Percentiles rank a stretch among this genome's conserved stretches.
phyloP scores from a whole-genome alignment of 2,113 vertebrate species.

The Petaurus breviceps region DNA sequence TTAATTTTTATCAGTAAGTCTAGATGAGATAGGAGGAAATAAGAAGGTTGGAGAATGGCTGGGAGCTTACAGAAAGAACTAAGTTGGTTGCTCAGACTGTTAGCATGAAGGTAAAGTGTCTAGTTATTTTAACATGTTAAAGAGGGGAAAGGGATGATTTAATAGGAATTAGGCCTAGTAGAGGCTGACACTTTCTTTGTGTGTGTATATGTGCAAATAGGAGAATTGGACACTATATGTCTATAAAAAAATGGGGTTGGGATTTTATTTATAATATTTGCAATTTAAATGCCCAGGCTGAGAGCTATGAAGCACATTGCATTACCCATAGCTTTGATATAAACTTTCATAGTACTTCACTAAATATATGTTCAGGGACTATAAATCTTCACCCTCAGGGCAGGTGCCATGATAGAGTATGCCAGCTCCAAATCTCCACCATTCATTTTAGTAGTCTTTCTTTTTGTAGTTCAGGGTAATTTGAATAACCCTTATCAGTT shows the following conservation, averaged over 20 bases:
- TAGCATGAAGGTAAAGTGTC: neutral
- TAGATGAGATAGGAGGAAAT: neutral
- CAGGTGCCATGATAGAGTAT: neutral
- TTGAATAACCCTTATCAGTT: neutral
- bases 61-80: neutral
- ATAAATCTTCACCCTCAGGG: neutral
- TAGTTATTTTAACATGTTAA: neutral
- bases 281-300: neutral
- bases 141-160: neutral
- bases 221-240: neutral
- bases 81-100: neutral
- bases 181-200: neutral
- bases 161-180: neutral
- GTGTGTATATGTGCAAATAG: neutral
- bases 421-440: neutral
- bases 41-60: neutral
- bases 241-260: neutral
- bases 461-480: neutral
- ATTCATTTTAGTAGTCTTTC: neutral
- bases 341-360: neutral
- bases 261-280: neutral
- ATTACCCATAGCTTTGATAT: neutral
- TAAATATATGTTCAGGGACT: neutral
- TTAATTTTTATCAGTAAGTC: constrained; percentile 8
- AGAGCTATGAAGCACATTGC: neutral